A percentile compares a stretch with the other conserved stretches of the same genome.
Conservation (phyloP, 2,113 vertebrate genomes). For the Calyptommatus sinebrachiatus region DNA sequence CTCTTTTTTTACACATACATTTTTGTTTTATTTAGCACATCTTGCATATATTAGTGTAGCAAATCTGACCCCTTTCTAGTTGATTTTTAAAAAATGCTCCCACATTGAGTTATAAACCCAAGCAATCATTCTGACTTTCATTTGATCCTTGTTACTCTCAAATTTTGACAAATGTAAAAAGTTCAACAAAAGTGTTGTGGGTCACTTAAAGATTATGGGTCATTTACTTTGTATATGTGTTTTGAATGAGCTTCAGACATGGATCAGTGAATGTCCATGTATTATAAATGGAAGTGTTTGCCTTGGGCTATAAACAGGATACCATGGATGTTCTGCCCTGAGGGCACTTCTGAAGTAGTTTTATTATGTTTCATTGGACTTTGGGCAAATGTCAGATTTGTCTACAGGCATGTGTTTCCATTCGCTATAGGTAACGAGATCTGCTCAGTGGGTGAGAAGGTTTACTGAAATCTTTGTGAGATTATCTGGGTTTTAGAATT, state of each 20-base stretch:
- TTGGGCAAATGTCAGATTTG: not conserved
- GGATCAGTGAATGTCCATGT: conserved; percentile 38
- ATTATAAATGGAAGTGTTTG: conserved; percentile 37
- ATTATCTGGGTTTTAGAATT: not conserved
- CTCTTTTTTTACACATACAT: not conserved
- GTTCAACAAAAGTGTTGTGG: conserved; percentile 27
- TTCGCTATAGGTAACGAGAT: not conserved
- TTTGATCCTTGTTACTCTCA: conserved; percentile 52
- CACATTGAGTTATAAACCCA: conserved; percentile 46
- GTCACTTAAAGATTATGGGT: conserved; percentile 47
- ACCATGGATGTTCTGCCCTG: conserved; percentile 28
- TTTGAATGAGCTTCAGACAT: conserved; percentile 47
- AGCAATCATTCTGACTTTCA: conserved; percentile 46
- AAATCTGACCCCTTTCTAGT: conserved; percentile 51
- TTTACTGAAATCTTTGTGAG: not conserved
- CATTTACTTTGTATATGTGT: conserved; percentile 52
- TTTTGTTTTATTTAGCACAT: conserved; percentile 32
- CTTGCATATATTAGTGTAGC: conserved; percentile 40
- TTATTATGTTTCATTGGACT: conserved; percentile 18
- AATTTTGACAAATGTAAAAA: conserved; percentile 44
- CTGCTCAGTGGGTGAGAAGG: not conserved
- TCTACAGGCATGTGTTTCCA: not conserved
- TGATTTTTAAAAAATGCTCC: conserved; percentile 49
- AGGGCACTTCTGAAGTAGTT: not conserved
- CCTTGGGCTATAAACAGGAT: conserved; percentile 28